Base-by-base conservation (phyloP, 2,888 invertebrate genomes). In the Tipula confusa region DNA sequence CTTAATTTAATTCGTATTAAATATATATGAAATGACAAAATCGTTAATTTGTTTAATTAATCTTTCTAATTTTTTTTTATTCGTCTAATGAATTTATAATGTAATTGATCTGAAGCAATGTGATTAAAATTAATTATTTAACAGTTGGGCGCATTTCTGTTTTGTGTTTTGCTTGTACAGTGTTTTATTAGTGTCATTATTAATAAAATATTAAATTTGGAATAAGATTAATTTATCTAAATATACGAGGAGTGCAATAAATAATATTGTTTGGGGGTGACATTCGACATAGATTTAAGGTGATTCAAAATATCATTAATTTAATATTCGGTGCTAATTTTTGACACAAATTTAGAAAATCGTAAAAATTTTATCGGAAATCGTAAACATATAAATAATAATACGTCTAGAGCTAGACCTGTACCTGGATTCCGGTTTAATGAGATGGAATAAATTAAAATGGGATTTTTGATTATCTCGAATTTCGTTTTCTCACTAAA, bases 61-160 rank as follows among this genome's bases (percentile, higher is more conserved):
- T 64, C 24, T 11, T 64, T 9, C 9, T 9, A 64, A 24, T 9
- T 24, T 64, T 64, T 24, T 64, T 64, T 64, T 64, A 64, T 64
- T 11, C 64, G 18, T 64, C 2, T 64, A 24, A 64, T 64, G 1
- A 24, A 64, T 64, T 64, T 64, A 24, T 24, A 64, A 64, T 2
- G 24, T 9, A 64, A 64, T 64, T 64, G 24, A 64, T 64, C 64
- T 24, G 9, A 9, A 64, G 64, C 24, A 64, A 64, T 64, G 18
- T 64, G 24, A 64, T 64, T 64, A 64, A 64, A 64, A 64, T 64
- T 64, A 64, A 64, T 64, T 64, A 64, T 64, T 64, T 24, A 64
- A 64, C 64, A 64, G 64, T 64, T 64, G 64, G 64, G 64, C 64
- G 64, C 64, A 64, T 64, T 43, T 24, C 24, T 64, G 64, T 64